Conservation (phyloP, 1,140 invertebrate genomes). For the Pachypeltis micranthus region DNA sequence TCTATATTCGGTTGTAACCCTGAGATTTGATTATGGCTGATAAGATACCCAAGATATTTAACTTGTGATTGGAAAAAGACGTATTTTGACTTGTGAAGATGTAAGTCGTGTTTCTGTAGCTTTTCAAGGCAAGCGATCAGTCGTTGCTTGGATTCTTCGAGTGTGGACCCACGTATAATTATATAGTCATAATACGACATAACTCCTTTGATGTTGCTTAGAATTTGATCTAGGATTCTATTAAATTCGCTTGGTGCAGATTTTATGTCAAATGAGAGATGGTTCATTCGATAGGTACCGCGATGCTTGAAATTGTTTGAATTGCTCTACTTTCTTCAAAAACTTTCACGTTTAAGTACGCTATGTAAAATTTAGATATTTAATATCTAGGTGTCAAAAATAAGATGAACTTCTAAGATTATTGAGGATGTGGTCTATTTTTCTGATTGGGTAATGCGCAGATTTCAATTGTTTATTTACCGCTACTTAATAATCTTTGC, state of each 20-base stretch:
- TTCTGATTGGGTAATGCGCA: too few species aligned
- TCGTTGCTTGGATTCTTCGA: background rate
- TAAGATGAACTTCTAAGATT: background rate
- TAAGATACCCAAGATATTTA: background rate
- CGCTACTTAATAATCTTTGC: too few species aligned
- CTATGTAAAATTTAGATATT: too few species aligned
- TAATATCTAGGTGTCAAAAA: background rate
- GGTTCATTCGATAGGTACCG: background rate
- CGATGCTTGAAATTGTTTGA: background rate
- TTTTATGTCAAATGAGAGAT: background rate
- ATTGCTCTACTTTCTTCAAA: background rate
- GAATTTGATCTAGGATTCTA: background rate
- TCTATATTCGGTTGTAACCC: too few species aligned
- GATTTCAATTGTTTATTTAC: too few species aligned
- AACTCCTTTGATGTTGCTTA: background rate
- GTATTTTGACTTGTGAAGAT: background rate
- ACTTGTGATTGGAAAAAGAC: background rate
- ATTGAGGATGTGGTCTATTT: too few species aligned
- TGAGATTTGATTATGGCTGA: background rate
- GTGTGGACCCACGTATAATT: background rate
- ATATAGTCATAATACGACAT: background rate
- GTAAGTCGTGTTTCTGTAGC: background rate
- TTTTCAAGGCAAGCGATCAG: background rate
- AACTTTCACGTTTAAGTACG: background rate
- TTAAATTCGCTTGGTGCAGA: background rate